phyloP scores from a whole-genome alignment of 2,113 vertebrate genomes.

The Nesogale talazaci region DNA sequence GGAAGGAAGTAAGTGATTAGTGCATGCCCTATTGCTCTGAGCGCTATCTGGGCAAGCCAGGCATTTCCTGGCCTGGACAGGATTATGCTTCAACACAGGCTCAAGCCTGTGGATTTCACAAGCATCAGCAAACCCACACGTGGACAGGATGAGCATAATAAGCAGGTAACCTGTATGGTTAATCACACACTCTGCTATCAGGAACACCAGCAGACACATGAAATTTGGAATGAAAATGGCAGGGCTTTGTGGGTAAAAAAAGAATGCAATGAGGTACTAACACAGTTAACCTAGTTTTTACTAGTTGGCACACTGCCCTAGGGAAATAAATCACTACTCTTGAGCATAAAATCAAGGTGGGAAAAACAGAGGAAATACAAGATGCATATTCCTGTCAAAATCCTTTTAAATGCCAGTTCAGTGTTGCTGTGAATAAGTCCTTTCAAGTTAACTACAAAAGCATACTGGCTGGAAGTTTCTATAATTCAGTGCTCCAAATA shows the following conservation, averaged over 20 bases:
- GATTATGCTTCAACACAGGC: background rate
- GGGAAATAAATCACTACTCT: slow-evolving; percentile 39
- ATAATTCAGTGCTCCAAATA: slow-evolving; percentile 36
- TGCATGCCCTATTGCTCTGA: slow-evolving; percentile 49
- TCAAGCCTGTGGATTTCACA: slow-evolving; percentile 19
- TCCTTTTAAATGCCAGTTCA: slow-evolving; percentile 50
- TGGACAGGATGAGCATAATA: slow-evolving; percentile 37
- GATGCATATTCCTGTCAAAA: slow-evolving; percentile 50
- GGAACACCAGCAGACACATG: background rate
- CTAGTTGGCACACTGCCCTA: slow-evolving; percentile 25
- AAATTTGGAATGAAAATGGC: background rate
- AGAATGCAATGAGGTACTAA: slow-evolving; percentile 20
- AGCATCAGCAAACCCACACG: slow-evolving; percentile 30
- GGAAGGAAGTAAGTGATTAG: slow-evolving; percentile 62
- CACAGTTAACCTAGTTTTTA: background rate
- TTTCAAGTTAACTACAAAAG: slow-evolving; percentile 63
- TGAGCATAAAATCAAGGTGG: slow-evolving; percentile 54
- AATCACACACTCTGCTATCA: slow-evolving; percentile 25
- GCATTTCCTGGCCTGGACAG: slow-evolving; percentile 67
- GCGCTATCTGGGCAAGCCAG: slow-evolving; percentile 61
- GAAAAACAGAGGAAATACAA: slow-evolving; percentile 38
- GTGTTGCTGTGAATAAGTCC: slow-evolving; percentile 44
- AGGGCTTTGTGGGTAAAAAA: slow-evolving; percentile 28
- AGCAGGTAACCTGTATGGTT: slow-evolving; percentile 29
- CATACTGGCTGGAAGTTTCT: slow-evolving; percentile 43